A percentile compares a stretch with the other conserved stretches of the same genome.
phyloP scores from a whole-genome alignment of 2,113 vertebrate species.

The Rhabdomys dilectus region DNA sequence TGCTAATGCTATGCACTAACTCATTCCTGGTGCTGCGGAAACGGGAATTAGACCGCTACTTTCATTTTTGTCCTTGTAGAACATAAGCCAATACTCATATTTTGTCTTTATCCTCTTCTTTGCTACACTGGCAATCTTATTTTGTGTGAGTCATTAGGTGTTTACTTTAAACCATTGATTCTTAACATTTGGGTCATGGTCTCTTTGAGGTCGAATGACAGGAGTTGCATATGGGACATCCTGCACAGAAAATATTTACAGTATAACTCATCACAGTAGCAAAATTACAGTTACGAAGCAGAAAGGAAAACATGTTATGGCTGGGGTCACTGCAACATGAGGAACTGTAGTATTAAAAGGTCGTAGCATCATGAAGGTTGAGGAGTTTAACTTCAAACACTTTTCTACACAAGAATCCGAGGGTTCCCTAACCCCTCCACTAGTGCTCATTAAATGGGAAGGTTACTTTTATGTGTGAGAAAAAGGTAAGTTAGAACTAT shows the following conservation, averaged over 20 bases:
- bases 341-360: not conserved
- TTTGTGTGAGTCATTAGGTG: constrained; percentile 5
- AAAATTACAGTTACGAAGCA: not conserved
- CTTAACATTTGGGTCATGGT: not conserved
- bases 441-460: not conserved
- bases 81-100: not conserved
- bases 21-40: not conserved
- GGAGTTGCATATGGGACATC: not conserved
- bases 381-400: not conserved
- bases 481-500: not conserved
- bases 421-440: not conserved
- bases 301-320: not conserved
- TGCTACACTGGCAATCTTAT: not conserved
- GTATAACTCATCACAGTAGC: not conserved
- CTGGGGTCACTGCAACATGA: not conserved
- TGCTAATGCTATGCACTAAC: not conserved
- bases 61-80: not conserved
- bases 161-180: not conserved
- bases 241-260: no score
- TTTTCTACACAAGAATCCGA: not conserved
- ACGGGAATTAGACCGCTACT: not conserved
- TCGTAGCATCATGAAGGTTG: not conserved
- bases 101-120: not conserved
- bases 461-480: not conserved
- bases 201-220: not conserved